Percentiles rank a stretch among this genome's conserved stretches.
phyloP scores from a whole-genome alignment of 2,113 vertebrate species.

The Rhombomys opimus region DNA sequence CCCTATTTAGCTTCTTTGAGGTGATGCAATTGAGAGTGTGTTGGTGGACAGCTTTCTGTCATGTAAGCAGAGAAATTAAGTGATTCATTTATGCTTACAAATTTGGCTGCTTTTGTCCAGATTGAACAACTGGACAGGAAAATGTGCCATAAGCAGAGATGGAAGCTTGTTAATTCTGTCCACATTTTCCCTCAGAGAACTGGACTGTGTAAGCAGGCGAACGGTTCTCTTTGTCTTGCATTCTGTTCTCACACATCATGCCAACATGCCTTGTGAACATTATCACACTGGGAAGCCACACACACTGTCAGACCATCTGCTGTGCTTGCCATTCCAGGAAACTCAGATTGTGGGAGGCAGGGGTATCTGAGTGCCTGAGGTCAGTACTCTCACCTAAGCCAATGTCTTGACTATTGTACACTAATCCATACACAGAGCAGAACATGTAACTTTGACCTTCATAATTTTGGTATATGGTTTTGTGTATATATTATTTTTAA shows the following conservation, averaged over 20 bases:
- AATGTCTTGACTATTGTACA: not conserved
- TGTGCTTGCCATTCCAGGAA: slow-evolving; percentile 37
- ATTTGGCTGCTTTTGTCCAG: slow-evolving; percentile 40
- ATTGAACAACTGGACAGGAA: slow-evolving; percentile 42
- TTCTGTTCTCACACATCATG: slow-evolving; percentile 53
- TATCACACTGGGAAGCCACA: slow-evolving; percentile 12
- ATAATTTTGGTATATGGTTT: not conserved
- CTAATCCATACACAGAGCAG: not conserved
- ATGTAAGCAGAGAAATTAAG: slow-evolving; percentile 28
- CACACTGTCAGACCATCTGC: slow-evolving; percentile 64
- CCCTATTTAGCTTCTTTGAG: not conserved
- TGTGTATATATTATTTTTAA: not conserved
- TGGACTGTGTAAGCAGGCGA: not conserved
- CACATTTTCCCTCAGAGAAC: slow-evolving; percentile 9
- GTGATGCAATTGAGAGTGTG: not conserved
- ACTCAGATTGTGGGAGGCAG: not conserved
- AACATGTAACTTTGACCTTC: not conserved
- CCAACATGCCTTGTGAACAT: slow-evolving; percentile 46
- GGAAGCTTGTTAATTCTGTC: not conserved
- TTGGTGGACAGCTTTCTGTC: slow-evolving; percentile 9
- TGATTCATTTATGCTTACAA: slow-evolving; percentile 22
- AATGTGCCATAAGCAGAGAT: not conserved
- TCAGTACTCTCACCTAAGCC: not conserved
- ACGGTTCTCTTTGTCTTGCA: slow-evolving; percentile 53
- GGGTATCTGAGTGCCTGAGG: not conserved